These are phyloP conservation scores for Luffia ferchaultella DNA, from an alignment of 2,888 invertebrate species.

Conservation along the genomic window DNA sequence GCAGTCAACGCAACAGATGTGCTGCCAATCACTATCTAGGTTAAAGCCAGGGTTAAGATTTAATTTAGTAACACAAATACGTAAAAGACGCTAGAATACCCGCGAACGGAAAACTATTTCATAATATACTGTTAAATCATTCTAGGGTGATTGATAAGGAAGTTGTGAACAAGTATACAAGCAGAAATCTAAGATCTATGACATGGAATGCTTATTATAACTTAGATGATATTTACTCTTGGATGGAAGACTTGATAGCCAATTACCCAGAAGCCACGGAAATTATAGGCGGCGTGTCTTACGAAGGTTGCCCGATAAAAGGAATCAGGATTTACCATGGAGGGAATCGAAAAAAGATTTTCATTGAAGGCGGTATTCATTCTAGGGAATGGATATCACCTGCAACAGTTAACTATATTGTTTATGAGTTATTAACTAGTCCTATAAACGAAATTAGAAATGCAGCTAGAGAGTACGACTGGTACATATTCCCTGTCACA, in stretches of 20 bases:
- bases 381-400: conserved; percentile 81
- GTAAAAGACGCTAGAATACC: too few species aligned
- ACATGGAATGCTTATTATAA: conserved; percentile 69
- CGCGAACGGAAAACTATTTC: too few species aligned
- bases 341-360: conserved; percentile 14
- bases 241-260: conserved; percentile 59
- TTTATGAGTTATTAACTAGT: conserved; percentile 68
- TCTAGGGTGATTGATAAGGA: conserved; percentile 60
- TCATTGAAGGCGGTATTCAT: conserved; percentile 69
- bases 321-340: conserved; percentile 29
- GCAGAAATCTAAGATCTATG: conserved; percentile 34
- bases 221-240: conserved; percentile 66
- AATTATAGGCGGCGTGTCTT: conserved; percentile 43
- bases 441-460: conserved; percentile 39
- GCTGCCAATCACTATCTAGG: too few species aligned
- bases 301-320: conserved; percentile 39
- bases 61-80: too few species aligned
- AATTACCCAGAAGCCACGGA: conserved; percentile 48
- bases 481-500: conserved; percentile 76
- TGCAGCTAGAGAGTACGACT: conserved; percentile 68
- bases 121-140: too few species aligned
- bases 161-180: conserved; percentile 29
- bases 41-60: too few species aligned
- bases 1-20: too few species aligned
- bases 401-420: conserved; percentile 67